Conservation (phyloP, 2,888 invertebrate genomes). For the Notodonta ziczac region DNA sequence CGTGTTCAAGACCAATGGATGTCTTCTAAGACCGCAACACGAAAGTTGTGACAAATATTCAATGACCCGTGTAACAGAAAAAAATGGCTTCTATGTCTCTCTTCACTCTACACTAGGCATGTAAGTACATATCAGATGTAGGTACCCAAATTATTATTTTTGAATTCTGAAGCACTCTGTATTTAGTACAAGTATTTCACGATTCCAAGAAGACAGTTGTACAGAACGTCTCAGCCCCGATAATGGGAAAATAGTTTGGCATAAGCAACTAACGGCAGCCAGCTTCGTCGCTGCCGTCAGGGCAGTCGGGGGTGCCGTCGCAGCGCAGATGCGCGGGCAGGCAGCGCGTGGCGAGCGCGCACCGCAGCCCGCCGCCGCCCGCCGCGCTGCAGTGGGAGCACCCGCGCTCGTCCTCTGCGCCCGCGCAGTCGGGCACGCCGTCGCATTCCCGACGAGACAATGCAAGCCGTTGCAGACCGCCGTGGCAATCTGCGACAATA, state of each 20-base stretch:
- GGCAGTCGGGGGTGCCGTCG: constrained; percentile 93
- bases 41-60: too few species aligned
- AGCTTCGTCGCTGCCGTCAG: constrained; percentile 94
- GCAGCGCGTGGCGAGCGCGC: constrained; percentile 91
- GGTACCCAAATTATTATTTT: too few species aligned
- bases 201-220: too few species aligned
- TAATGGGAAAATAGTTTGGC: not conserved
- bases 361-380: constrained; percentile 86
- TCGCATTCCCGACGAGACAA: constrained; percentile 92
- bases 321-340: constrained; percentile 89
- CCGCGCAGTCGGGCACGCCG: constrained; percentile 93
- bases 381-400: constrained; percentile 91
- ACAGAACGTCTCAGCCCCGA: too few species aligned
- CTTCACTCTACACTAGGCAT: too few species aligned
- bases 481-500: constrained; percentile 87
- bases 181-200: too few species aligned
- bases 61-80: too few species aligned
- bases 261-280: constrained; percentile 89
- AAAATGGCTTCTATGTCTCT: too few species aligned
- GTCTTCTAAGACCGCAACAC: too few species aligned
- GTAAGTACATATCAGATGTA: too few species aligned
- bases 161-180: too few species aligned
- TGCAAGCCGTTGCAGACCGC: constrained; percentile 89
- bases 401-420: constrained; percentile 91
- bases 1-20: too few species aligned